A percentile compares a stretch with the other conserved stretches of the same genome.
Evolutionary conservation across 2,797 vertebrate genomes (phyloP).

Genomic region (Synanceia verrucosa): DNA sequence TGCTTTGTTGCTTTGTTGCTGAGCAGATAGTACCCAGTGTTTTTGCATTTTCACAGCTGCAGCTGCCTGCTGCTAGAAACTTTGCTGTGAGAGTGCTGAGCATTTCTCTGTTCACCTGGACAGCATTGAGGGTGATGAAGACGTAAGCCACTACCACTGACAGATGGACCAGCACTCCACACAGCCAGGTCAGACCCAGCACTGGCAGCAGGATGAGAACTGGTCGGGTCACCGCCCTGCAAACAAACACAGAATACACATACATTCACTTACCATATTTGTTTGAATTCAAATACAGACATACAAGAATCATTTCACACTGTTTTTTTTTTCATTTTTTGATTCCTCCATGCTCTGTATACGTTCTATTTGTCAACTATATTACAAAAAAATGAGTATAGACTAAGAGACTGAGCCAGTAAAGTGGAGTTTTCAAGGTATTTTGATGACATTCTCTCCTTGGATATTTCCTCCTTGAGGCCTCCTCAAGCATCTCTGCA

Average conservation of each 20-base stretch:
- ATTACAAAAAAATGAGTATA: conserved; percentile 17
- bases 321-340: not conserved
- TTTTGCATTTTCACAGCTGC: not conserved
- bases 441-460: conserved; percentile 44
- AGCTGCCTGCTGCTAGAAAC: not conserved
- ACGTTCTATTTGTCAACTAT: conserved; percentile 10
- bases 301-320: not conserved
- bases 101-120: conserved; percentile 86
- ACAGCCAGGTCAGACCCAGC: conserved; percentile 93
- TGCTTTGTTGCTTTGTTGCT: not conserved
- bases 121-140: conserved; percentile 90
- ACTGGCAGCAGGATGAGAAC: conserved; percentile 90
- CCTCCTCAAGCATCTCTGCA: conserved; percentile 27
- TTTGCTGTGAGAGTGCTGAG: too few species aligned
- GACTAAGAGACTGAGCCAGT: conserved; percentile 2
- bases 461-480: conserved; percentile 52
- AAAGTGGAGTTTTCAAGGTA: conserved; percentile 49
- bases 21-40: not conserved
- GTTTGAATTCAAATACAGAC: not conserved
- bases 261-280: not conserved
- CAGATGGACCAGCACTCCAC: conserved; percentile 90
- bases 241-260: not conserved
- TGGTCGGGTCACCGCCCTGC: conserved; percentile 89
- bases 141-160: conserved; percentile 86
- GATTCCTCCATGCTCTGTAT: not conserved